Evolutionary conservation across 2,113 vertebrate genomes (phyloP), one percentile per base, ranked within the genome.

Genomic region (Mola mola): DNA sequence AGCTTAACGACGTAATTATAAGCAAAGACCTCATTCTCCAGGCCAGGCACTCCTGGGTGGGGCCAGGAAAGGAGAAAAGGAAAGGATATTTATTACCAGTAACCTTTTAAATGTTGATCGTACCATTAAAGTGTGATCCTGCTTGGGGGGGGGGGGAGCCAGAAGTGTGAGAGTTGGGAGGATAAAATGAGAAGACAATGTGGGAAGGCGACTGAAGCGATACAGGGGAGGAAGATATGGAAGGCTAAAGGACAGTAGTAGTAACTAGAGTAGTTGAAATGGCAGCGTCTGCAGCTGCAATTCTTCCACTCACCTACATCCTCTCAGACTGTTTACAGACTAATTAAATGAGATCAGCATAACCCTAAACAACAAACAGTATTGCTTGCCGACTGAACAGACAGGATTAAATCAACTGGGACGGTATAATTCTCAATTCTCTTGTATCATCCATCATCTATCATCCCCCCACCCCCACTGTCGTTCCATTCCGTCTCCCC

Each of bases 1-100:
- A 80, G 70, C 68, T 49, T 88, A 85, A 89, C 7, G 26, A 81
- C 70, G 53, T 81, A 82, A 90, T 91, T 87, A 87, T 61, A 71
- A 72, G 68, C 42, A 64, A 63, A 72, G 50, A 50, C 37, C 67
- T 83, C 72, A 16, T 60, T 77, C 82, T 75, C 21, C 48, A 68
- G 84, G 83, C 65, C 19, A 52, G 33, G 12, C 46, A 29, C 20
- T 37, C 41, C 19, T 41, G 81, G 84, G 75, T 58, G 72, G 46
- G 69, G 72, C 53, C 42, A 44, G 51, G 15, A 43, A 42, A 20
- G 28, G 24, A 51, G 61, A 29, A 26, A 69, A 50, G 47, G 21
- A 63, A 62, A 52, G 31, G 22, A 51, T 3, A 4, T 74, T 67
- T 66, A 29, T 81, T 68, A 46, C 69, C 43, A 20, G 24, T 41